Evolutionary conservation across 2,888 invertebrate genomes (phyloP).

Genomic region (Lymantria dispar): DNA sequence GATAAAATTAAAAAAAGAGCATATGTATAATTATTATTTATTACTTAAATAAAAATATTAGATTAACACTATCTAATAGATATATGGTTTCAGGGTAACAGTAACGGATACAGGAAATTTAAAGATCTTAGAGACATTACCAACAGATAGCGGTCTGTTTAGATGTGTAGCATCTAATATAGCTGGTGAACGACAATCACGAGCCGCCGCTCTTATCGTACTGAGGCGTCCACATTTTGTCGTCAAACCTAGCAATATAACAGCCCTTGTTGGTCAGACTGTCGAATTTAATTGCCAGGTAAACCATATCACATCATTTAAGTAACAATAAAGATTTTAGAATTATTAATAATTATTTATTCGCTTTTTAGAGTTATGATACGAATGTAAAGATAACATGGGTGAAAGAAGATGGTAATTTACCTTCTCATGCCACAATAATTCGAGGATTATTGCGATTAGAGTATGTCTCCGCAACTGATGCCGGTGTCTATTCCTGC

Average conservation of each 20-base stretch:
- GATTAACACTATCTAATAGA: neutral
- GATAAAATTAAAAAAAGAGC: too few species aligned
- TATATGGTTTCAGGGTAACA: slow-evolving; percentile 81
- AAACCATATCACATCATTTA: too few species aligned
- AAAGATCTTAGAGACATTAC: slow-evolving; percentile 93
- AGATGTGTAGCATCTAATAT: slow-evolving; percentile 96
- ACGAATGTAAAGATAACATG: slow-evolving; percentile 74
- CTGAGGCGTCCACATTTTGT: slow-evolving; percentile 93
- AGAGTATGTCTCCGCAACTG: slow-evolving; percentile 90
- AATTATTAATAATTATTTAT: slow-evolving; percentile 1
- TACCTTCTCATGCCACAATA: slow-evolving; percentile 68
- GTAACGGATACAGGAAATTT: slow-evolving; percentile 95
- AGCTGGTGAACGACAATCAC: slow-evolving; percentile 92
- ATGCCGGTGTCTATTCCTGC: slow-evolving; percentile 95
- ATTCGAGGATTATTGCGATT: slow-evolving; percentile 84
- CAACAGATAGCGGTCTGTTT: slow-evolving; percentile 94
- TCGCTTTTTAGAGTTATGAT: slow-evolving; percentile 68
- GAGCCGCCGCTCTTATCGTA: slow-evolving; percentile 91
- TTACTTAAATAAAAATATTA: neutral
- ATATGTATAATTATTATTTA: too few species aligned
- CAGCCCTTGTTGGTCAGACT: slow-evolving; percentile 90
- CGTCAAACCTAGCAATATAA: slow-evolving; percentile 92
- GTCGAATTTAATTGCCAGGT: slow-evolving; percentile 93
- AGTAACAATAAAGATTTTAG: neutral
- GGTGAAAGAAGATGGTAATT: slow-evolving; percentile 71